A percentile compares a stretch with the other conserved stretches of the same genome.
Evolutionary conservation across 2,113 vertebrate species (phyloP).

Genomic region (Aix galericulata): DNA sequence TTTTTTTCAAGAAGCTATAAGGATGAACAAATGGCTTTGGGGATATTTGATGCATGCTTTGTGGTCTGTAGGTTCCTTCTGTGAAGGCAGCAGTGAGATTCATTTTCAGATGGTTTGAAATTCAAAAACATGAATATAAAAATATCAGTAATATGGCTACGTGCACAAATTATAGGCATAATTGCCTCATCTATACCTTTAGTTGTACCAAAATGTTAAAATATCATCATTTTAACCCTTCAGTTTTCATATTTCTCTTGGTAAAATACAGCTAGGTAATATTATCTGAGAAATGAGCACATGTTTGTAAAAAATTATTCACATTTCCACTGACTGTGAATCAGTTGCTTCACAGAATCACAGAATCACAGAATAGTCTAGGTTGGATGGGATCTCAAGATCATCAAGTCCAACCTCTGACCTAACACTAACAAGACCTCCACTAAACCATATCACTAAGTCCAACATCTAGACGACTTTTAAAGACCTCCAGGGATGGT

Average conservation of each 20-base stretch:
- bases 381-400: too few relatives aligned
- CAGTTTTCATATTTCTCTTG: not conserved
- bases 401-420: too few relatives aligned
- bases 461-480: too few relatives aligned
- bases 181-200: fast-evolving
- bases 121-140: not conserved
- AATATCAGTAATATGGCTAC: not conserved
- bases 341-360: not conserved
- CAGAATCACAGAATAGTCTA: too few relatives aligned
- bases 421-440: too few relatives aligned
- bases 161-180: not conserved
- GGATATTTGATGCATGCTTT: fast-evolving
- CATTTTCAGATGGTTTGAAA: not conserved
- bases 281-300: not conserved
- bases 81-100: not conserved
- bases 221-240: not conserved
- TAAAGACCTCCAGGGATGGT: too few relatives aligned
- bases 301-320: not conserved
- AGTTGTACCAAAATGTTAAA: not conserved
- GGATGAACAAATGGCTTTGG: fast-evolving
- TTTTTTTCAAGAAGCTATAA: too few relatives aligned
- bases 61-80: not conserved
- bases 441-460: too few relatives aligned
- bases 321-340: not conserved
- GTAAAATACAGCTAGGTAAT: not conserved